Evolutionary conservation across 2,113 vertebrate genomes (phyloP), one percentile per base, ranked within the genome.

Genomic region (Silurus glanis): DNA sequence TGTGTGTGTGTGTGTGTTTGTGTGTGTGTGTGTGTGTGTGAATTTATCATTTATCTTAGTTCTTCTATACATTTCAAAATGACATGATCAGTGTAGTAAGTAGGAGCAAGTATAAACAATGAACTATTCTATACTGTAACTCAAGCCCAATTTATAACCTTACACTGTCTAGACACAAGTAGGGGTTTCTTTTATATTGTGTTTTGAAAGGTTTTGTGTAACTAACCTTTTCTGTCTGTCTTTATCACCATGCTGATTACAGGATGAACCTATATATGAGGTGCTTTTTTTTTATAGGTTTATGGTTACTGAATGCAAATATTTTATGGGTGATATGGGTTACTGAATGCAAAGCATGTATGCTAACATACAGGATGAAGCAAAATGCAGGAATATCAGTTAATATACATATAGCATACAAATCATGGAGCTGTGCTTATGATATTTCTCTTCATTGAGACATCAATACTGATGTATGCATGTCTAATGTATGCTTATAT

Each of bases 211-310:
- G 83, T 87, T 80, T 91, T 87, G 84, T 82, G 89, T 86, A 85
- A 78, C 86, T 95, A 91, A 92, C 80, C 23, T 84, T 82, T 91
- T 90, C 14, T 91, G 80, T 92, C 86, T 91, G n/a, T 92, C 75
- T 90, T 55, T 92, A 89, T 91, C 80, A 89, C 82, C 91, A 82
- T 72, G 90, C 90, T 91, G 86, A 89, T 89, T 84, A 92, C 94
- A 95, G 95, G 95, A 95, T 92, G 95, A 95, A 91, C 91, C 93
- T 83, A 89, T 93, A 90, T 94, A 94, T 85, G 93, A 96, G 95
- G 95, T 95, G 94, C 92, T 87, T 94, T 82, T 89, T 88, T 80
- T 81, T 89, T 79, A 88, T 87, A 89, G 37, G 37, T 37, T 37
- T 83, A 80, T 83, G 84, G 37, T 72, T 72, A 25, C 25, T 76